Percentiles rank a stretch among this genome's conserved stretches.
Evolutionary conservation across 1,140 invertebrate species (phyloP).

Genomic region (Heliconius eleuchia): DNA sequence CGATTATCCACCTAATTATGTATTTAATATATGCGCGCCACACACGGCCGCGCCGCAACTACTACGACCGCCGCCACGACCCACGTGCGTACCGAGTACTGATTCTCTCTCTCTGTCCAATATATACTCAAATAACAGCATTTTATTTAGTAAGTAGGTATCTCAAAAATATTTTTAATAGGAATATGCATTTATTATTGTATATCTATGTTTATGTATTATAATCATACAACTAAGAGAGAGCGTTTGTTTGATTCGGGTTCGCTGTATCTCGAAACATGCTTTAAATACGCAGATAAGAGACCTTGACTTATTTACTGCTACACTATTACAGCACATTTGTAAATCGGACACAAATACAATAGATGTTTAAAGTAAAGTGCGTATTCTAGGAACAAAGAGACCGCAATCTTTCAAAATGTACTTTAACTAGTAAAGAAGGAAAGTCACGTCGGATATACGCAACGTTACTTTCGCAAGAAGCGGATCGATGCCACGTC

Average conservation of each 20-base stretch:
- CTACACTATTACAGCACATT: not conserved
- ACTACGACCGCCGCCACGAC: not conserved
- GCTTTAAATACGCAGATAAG: constrained; percentile 11
- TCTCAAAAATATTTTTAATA: not conserved
- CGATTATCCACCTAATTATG: constrained; percentile 48
- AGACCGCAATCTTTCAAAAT: not conserved
- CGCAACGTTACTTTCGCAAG: not conserved
- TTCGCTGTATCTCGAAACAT: not conserved
- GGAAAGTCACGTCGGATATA: not conserved
- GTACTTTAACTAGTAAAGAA: not conserved
- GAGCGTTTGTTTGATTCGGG: not conserved
- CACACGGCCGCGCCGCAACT: constrained; percentile 34
- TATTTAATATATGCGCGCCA: constrained; percentile 45
- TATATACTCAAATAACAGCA: not conserved
- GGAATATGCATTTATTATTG: not conserved
- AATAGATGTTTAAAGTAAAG: not conserved
- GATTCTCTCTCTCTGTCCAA: not conserved
- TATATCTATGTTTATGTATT: not conserved
- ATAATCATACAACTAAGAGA: not conserved
- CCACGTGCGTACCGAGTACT: not conserved
- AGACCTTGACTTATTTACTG: constrained; percentile 10
- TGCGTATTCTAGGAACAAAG: not conserved
- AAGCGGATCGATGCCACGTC: not conserved
- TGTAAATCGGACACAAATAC: not conserved
- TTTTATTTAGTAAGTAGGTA: too few species aligned